Evolutionary conservation across 2,113 vertebrate genomes (phyloP).

Genomic region (Tinamus guttatus): DNA sequence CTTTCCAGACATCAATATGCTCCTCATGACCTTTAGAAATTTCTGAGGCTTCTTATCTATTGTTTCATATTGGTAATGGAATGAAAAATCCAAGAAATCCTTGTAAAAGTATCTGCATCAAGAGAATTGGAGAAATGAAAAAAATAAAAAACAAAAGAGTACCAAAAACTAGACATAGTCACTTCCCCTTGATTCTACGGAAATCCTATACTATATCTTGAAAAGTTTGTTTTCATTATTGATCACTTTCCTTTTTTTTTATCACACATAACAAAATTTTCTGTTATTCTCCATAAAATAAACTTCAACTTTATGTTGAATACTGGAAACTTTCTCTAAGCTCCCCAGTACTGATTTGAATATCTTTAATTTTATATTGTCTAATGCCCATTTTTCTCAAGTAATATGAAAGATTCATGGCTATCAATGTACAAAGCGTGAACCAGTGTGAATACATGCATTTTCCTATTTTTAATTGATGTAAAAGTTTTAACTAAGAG

Average conservation of each 20-base stretch:
- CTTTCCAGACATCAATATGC: not conserved
- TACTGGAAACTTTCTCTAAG: not conserved
- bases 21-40: not conserved
- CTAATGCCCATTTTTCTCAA: not conserved
- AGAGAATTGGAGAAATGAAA: not conserved
- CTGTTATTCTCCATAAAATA: not conserved
- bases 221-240: not conserved
- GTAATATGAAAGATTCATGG: not conserved
- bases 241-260: not conserved
- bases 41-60: not conserved
- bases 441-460: not conserved
- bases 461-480: not conserved
- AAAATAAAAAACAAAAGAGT: not conserved
- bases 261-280: not conserved
- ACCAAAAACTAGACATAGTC: not conserved
- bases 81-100: not conserved
- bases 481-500: not conserved
- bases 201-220: not conserved
- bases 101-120: not conserved
- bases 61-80: not conserved
- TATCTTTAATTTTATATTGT: not conserved
- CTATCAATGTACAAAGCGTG: not conserved
- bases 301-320: not conserved
- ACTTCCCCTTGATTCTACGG: not conserved
- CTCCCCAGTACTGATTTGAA: not conserved